phyloP scores from a whole-genome alignment of 2,113 vertebrate genomes.

The Hystrix cristata region DNA sequence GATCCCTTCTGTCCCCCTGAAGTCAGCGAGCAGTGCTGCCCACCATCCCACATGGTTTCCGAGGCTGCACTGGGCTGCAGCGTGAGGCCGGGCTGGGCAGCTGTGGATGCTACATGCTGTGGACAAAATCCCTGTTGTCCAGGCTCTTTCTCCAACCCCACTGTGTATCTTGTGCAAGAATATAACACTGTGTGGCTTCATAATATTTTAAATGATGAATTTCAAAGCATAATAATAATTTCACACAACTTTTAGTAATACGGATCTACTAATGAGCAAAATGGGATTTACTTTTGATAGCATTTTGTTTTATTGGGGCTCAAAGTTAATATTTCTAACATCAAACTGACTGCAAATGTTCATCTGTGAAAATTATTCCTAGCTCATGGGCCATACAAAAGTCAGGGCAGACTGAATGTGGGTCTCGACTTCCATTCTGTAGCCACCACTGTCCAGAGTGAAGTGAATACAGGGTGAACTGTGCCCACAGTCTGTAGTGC shows the following conservation, averaged over 20 bases:
- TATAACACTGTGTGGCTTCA: fast-evolving
- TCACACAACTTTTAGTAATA: background rate
- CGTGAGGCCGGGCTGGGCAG: background rate
- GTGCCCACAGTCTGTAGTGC: background rate
- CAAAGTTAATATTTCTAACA: background rate
- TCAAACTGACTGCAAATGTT: background rate
- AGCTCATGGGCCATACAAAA: background rate
- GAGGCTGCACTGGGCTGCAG: background rate
- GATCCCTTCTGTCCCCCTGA: constrained; percentile 81
- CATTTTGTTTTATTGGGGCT: constrained; percentile 7
- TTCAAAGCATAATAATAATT: constrained; percentile 3
- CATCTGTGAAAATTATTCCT: constrained; percentile 20
- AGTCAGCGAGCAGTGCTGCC: constrained; percentile 71
- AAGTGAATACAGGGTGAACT: background rate
- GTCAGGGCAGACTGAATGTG: background rate
- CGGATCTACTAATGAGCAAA: background rate
- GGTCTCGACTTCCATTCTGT: background rate
- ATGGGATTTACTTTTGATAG: background rate
- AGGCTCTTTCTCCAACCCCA: background rate
- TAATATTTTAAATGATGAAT: constrained; percentile 20
- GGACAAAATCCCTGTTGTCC: background rate
- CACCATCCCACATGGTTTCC: background rate
- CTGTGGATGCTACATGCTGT: background rate
- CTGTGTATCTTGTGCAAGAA: background rate
- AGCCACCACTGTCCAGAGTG: background rate